Percentiles rank a stretch among this genome's conserved stretches.
These are phyloP conservation scores for Trachops cirrhosus DNA, from an alignment of 2,797 vertebrate genomes.

Conservation along the genomic window DNA sequence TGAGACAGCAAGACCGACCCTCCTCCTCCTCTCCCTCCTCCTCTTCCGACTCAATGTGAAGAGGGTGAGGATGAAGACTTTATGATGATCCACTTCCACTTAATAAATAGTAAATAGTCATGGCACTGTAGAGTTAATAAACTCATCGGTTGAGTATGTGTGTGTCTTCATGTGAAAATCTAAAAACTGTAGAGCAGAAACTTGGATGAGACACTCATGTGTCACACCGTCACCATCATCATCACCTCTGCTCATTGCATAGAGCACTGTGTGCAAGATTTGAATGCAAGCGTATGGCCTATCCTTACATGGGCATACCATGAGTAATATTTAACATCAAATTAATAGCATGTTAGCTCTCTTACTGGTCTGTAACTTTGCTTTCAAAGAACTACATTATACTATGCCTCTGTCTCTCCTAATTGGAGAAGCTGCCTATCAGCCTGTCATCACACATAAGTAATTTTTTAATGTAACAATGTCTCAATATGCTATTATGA, in stretches of 20 bases:
- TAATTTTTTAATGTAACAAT: not conserved
- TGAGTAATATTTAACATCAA: not conserved
- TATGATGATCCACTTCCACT: not conserved
- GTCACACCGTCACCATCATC: accelerated
- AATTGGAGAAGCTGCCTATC: not conserved
- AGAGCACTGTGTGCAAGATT: not conserved
- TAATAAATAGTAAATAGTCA: not conserved
- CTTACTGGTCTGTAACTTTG: not conserved
- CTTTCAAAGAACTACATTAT: not conserved
- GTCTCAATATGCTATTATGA: not conserved
- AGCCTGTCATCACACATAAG: not conserved
- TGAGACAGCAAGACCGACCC: not conserved
- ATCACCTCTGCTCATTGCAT: not conserved
- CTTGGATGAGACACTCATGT: not conserved
- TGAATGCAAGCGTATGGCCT: not conserved
- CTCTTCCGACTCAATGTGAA: not conserved
- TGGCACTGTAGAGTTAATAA: not conserved
- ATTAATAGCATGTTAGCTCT: not conserved
- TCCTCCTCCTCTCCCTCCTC: not conserved
- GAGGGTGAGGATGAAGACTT: not conserved
- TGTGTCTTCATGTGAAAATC: not conserved
- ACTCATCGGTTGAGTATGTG: not conserved
- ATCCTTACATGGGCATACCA: not conserved
- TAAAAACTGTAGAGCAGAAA: not conserved
- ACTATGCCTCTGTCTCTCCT: not conserved